A percentile compares a stretch with the other conserved stretches of the same genome.
These are phyloP conservation scores for Latrodectus hesperus DNA, from an alignment of 2,888 invertebrate species.

Conservation along the genomic window DNA sequence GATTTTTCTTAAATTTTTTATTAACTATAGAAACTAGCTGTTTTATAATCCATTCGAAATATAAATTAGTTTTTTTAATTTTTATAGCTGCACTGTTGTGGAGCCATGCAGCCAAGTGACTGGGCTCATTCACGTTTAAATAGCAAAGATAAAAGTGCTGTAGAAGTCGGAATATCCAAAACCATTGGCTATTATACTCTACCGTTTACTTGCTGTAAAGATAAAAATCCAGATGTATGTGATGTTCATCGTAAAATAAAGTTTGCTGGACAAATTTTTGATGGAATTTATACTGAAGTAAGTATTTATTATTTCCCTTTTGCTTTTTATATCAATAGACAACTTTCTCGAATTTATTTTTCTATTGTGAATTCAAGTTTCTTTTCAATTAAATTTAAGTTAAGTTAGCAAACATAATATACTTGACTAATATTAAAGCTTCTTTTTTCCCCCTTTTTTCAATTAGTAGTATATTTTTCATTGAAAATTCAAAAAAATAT, in stretches of 20 bases:
- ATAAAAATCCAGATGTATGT: conserved; percentile 72
- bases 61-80: neutral
- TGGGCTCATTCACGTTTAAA: conserved; percentile 77
- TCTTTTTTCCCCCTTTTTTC: neutral
- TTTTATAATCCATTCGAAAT: too few species aligned
- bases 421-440: neutral
- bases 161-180: conserved; percentile 60
- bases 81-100: conserved; percentile 84
- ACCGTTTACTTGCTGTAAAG: conserved; percentile 81
- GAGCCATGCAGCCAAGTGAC: conserved; percentile 83
- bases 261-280: conserved; percentile 57
- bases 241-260: conserved; percentile 56
- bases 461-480: neutral
- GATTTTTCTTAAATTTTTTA: too few species aligned
- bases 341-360: too few species aligned
- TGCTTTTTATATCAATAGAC: too few species aligned
- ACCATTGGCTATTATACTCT: conserved; percentile 77
- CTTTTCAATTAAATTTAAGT: too few species aligned
- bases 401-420: too few species aligned
- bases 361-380: too few species aligned
- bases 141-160: conserved; percentile 50
- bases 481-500: too few species aligned
- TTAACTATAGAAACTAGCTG: too few species aligned
- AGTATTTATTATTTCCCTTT: neutral
- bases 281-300: conserved; percentile 62